phyloP scores from a whole-genome alignment of 2,113 vertebrate species.

The Alethe diademata region DNA sequence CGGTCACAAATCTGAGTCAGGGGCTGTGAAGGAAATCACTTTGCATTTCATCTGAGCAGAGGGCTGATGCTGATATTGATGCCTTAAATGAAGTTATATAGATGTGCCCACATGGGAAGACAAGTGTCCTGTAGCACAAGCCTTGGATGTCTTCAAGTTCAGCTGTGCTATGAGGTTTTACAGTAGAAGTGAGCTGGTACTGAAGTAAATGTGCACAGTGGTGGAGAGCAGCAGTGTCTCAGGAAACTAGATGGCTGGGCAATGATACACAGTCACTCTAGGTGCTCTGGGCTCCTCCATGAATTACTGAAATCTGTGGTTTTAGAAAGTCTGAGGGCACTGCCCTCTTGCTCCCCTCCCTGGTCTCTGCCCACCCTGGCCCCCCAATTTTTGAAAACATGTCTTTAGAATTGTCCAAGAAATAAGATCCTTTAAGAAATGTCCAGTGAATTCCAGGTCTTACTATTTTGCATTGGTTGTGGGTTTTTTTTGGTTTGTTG shows the following conservation, averaged over 20 bases:
- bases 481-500: neutral
- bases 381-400: neutral
- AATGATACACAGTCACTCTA: neutral
- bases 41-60: neutral
- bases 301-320: neutral
- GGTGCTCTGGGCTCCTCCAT: neutral
- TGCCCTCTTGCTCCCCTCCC: neutral
- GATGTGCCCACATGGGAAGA: neutral
- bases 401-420: neutral
- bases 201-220: neutral
- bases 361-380: accelerated
- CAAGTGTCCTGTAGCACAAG: neutral
- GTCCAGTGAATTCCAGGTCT: neutral
- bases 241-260: neutral
- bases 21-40: neutral
- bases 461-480: neutral
- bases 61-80: neutral
- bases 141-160: neutral
- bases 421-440: neutral
- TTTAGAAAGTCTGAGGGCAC: neutral
- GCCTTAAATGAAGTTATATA: neutral
- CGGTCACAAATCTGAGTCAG: neutral
- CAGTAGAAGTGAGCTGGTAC: neutral
- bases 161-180: neutral
- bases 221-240: neutral